Conservation (phyloP, 2,797 vertebrate species). For the Garrulus glandarius region DNA sequence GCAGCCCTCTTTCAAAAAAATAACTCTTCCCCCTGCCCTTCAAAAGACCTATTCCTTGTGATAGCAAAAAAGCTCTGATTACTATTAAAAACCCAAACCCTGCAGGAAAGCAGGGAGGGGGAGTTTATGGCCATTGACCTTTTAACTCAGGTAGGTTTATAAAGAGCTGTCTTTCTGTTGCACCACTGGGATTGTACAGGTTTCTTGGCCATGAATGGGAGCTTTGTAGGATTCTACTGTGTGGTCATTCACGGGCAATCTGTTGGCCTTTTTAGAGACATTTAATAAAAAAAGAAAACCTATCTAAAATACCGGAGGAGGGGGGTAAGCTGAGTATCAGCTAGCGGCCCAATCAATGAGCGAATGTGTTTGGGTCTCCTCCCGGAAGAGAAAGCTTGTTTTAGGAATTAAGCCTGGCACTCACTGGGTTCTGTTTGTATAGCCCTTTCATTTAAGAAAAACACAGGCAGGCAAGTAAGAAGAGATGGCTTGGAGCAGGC, state of each 20-base stretch:
- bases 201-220: conserved; percentile 69
- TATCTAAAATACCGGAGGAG: conserved; percentile 42
- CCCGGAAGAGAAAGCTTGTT: conserved; percentile 54
- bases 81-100: conserved; percentile 37
- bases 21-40: neutral
- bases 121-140: conserved; percentile 58
- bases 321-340: conserved; percentile 58
- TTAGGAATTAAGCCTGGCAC: conserved; percentile 48
- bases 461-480: conserved; percentile 19
- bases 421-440: conserved; percentile 22
- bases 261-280: conserved; percentile 65
- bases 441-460: conserved; percentile 56
- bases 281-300: conserved; percentile 64
- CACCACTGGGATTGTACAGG: conserved; percentile 39
- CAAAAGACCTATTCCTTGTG: neutral
- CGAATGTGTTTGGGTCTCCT: conserved; percentile 53
- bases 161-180: conserved; percentile 64
- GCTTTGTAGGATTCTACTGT: conserved; percentile 76
- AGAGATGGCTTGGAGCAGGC: conserved; percentile 6
- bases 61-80: conserved; percentile 20
- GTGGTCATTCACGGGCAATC: conserved; percentile 73
- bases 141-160: conserved; percentile 70
- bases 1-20: neutral
- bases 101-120: conserved; percentile 36
- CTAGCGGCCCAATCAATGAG: conserved; percentile 61